Conservation (phyloP, 1,140 invertebrate species). For the Tetragonula clypearis region DNA sequence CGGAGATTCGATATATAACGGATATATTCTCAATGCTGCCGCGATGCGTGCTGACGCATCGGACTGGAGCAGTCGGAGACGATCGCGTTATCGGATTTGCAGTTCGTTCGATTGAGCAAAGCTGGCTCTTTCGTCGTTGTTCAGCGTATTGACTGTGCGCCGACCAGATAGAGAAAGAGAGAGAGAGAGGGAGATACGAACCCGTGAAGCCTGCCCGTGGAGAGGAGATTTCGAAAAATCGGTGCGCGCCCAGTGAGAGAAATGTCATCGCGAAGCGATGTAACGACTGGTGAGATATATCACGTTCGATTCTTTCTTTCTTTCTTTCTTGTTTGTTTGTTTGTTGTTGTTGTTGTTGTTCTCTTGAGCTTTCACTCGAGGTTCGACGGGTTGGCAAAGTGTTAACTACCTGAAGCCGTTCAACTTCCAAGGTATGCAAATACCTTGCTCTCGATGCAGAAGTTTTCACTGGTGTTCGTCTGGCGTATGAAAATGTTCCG, state of each 20-base stretch:
- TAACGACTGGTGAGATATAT: background rate
- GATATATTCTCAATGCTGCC: background rate
- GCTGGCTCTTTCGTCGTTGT: background rate
- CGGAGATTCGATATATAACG: background rate
- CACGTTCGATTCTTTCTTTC: background rate
- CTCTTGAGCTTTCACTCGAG: too few species aligned
- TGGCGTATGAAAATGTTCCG: too few species aligned
- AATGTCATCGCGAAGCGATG: too few species aligned
- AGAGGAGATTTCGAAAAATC: background rate
- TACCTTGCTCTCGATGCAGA: constrained; percentile 20
- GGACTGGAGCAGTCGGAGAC: background rate
- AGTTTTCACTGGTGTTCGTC: constrained; percentile 6
- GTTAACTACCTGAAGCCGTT: constrained; percentile 39
- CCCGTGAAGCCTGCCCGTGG: background rate
- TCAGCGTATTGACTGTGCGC: background rate
- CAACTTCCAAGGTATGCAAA: constrained; percentile 45
- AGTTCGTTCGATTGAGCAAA: background rate
- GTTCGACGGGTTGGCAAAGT: constrained; percentile 5
- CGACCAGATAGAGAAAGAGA: background rate
- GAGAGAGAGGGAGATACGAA: background rate
- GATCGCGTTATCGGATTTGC: background rate
- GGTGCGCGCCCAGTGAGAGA: background rate
- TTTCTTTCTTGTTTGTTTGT: background rate
- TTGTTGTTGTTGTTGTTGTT: too few species aligned
- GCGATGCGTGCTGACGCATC: background rate